Percentiles rank a stretch among this genome's conserved stretches.
Conservation (phyloP, 2,888 invertebrate species). For the Hemithea aestivaria region DNA sequence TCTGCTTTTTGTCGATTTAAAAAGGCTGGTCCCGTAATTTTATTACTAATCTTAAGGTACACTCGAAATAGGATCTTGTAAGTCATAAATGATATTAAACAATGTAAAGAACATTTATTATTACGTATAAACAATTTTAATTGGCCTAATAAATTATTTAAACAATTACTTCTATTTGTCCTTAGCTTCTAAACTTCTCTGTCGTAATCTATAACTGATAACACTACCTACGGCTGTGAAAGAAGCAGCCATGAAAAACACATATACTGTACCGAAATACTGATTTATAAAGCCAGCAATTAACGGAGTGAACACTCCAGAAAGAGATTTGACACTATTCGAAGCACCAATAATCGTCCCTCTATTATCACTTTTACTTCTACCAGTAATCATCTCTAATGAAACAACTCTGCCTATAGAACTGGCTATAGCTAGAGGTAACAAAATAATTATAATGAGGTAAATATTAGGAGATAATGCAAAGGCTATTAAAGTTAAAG, state of each 20-base stretch:
- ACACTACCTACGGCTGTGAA: slow-evolving; percentile 49
- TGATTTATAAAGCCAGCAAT: slow-evolving; percentile 72
- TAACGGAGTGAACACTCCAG: slow-evolving; percentile 76
- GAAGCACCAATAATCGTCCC: slow-evolving; percentile 78
- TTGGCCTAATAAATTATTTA: no score
- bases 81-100: no score
- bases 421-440: slow-evolving; percentile 67
- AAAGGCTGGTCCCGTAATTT: no score
- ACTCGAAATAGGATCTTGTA: no score
- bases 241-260: slow-evolving; percentile 43
- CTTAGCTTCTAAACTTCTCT: slow-evolving; percentile 27
- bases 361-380: slow-evolving; percentile 64
- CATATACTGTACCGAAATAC: slow-evolving; percentile 58
- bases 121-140: no score
- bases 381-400: slow-evolving; percentile 69
- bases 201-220: slow-evolving; percentile 41
- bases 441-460: slow-evolving; percentile 54
- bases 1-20: no score
- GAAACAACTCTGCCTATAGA: slow-evolving; percentile 66
- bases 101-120: no score
- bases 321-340: slow-evolving; percentile 75
- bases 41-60: no score
- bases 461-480: slow-evolving; percentile 52
- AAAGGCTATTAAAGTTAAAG: slow-evolving; percentile 58
- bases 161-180: slow-evolving; percentile 31